Conservation (phyloP, 2,113 vertebrate genomes). For the Peromyscus leucopus region DNA sequence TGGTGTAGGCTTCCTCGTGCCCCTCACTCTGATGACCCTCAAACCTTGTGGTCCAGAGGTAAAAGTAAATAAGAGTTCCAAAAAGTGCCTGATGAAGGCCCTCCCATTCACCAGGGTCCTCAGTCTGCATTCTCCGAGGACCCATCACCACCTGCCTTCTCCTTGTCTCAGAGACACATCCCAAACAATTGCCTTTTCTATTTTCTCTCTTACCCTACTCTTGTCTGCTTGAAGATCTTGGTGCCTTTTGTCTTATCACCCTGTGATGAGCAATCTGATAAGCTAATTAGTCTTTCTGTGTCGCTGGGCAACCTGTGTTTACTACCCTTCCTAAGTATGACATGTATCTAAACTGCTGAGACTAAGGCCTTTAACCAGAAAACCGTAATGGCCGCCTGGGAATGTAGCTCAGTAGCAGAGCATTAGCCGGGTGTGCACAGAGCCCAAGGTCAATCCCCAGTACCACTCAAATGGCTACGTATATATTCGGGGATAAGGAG, state of each 20-base stretch:
- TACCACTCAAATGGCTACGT: not conserved
- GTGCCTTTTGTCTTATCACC: not conserved
- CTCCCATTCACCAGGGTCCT: not conserved
- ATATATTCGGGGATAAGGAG: not conserved
- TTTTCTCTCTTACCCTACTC: not conserved
- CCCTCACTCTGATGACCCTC: not conserved
- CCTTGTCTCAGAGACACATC: not conserved
- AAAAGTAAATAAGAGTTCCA: conserved; percentile 30
- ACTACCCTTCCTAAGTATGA: not conserved
- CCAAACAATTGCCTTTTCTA: not conserved
- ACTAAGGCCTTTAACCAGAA: conserved; percentile 16
- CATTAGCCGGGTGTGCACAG: not conserved
- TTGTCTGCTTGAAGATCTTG: not conserved
- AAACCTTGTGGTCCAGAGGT: not conserved
- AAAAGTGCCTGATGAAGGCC: not conserved
- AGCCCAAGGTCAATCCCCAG: not conserved
- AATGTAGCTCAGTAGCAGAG: not conserved
- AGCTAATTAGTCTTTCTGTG: not conserved
- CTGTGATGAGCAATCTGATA: conserved; percentile 17
- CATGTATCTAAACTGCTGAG: not conserved
- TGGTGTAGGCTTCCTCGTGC: conserved; percentile 4
- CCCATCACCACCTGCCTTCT: not conserved
- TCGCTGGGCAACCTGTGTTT: not conserved
- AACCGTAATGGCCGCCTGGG: not conserved
- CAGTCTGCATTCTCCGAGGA: too few species aligned